Conservation (phyloP, 1,140 invertebrate species). For the Homalodisca vitripennis region DNA sequence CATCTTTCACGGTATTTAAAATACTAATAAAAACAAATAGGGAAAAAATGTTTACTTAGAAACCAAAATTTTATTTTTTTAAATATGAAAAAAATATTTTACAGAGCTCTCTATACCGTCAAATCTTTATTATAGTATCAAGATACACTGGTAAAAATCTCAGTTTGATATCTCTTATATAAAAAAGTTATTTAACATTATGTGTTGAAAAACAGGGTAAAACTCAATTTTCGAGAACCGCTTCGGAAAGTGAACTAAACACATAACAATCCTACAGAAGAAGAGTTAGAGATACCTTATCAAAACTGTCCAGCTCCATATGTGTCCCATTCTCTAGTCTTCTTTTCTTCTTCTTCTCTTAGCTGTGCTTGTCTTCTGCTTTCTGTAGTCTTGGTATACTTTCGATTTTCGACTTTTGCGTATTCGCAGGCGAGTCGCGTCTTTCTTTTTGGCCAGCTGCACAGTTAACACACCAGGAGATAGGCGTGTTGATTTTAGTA, state of each 20-base stretch:
- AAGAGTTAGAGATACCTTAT: too few species aligned
- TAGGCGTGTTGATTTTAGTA: too few species aligned
- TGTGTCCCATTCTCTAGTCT: neutral
- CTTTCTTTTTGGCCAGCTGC: neutral
- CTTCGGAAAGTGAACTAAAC: too few species aligned
- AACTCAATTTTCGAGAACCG: too few species aligned
- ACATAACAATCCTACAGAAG: too few species aligned
- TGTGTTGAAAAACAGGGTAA: neutral
- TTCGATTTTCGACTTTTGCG: neutral
- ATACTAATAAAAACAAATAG: too few species aligned
- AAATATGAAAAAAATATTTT: neutral
- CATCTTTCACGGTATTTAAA: too few species aligned
- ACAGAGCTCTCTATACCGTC: too few species aligned
- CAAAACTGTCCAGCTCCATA: too few species aligned
- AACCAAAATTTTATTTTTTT: neutral
- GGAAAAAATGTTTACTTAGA: neutral
- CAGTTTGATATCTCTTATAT: slow-evolving; percentile 12
- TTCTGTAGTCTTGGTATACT: neutral
- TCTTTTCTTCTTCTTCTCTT: neutral
- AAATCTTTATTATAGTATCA: too few species aligned
- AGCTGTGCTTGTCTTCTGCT: neutral
- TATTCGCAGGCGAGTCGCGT: neutral
- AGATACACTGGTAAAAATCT: too few species aligned
- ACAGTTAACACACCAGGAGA: neutral
- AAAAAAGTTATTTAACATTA: neutral